Evolutionary conservation across 2,113 vertebrate species (phyloP), one percentile per base, ranked within the genome.

Genomic region (Pitta sordida): DNA sequence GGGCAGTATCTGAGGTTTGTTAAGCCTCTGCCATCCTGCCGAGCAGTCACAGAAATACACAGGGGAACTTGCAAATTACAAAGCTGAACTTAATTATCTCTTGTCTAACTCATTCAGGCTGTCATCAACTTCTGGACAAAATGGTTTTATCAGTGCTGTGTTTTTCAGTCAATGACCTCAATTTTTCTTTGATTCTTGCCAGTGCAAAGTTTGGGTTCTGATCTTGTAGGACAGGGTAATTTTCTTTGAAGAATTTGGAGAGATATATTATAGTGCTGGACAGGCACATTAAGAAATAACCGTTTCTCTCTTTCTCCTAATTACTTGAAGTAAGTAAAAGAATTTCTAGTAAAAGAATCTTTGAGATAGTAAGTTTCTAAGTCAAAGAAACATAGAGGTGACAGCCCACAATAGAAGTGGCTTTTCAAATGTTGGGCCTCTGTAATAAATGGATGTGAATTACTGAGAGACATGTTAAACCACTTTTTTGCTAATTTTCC

Each of bases 1-100:
- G 91, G 18, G 2, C 53, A 32, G 58, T 75, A 84, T 68, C 52
- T 87, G 84, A 91, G 43, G 51, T 68, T 85, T 76, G 79, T 85
- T 82, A 88, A 91, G 46, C 37, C 46, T 60, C 62, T 68, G 41
- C 65, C 52, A 56, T 91, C 80, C 64, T 78, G 80, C 70, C 1
- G 18, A 63, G 80, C 3, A 1, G 84, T 87, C 84, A 62, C 87
- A 41, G 87, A 83, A 94, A 76, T 65, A 79, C 83, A 77, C 87
- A 79, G 67, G 81, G 44, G 36, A 89, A 64, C 46, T 91, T 82
- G 26, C 15, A 87, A n/a, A 9, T 94, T 95, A 36, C 70, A 58
- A 73, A 91, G 30, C 67, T 87, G 85, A 91, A 91, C 74, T 91
- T 90, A 91, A 91, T 94, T 94, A 79, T 60, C 70, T 87, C 64